Conservation (phyloP, 2,888 invertebrate species). For the Thysanoteuthis rhombus region DNA sequence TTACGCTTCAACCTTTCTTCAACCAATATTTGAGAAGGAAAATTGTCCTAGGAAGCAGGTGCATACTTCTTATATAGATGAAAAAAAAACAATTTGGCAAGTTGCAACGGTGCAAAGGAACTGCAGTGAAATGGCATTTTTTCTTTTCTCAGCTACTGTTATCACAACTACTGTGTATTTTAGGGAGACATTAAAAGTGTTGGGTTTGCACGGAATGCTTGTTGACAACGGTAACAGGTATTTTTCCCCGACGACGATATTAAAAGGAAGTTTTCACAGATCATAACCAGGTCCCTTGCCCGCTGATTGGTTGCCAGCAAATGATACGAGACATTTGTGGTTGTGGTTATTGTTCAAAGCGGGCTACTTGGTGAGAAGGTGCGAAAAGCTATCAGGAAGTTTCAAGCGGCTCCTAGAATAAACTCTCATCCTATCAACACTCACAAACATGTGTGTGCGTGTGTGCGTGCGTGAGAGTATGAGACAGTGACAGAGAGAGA, state of each 20-base stretch:
- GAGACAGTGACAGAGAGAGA: too few species aligned
- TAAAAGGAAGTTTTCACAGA: not conserved
- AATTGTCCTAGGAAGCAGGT: too few species aligned
- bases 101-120: too few species aligned
- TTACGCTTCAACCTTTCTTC: too few species aligned
- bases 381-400: not conserved
- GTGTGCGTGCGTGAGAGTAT: too few species aligned
- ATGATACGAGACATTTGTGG: not conserved
- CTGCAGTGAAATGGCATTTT: too few species aligned
- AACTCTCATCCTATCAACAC: not conserved
- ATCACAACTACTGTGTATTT: too few species aligned
- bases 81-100: too few species aligned
- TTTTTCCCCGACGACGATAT: not conserved
- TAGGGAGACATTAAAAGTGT: too few species aligned
- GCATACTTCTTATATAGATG: too few species aligned
- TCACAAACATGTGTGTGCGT: not conserved
- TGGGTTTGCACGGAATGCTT: not conserved
- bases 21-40: too few species aligned
- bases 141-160: too few species aligned
- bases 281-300: not conserved
- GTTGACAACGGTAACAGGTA: not conserved
- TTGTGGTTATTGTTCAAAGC: not conserved
- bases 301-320: not conserved
- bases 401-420: not conserved
- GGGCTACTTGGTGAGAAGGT: not conserved